Evolutionary conservation across 2,888 invertebrate species (phyloP).

Genomic region (Trichogramma evanescens): DNA sequence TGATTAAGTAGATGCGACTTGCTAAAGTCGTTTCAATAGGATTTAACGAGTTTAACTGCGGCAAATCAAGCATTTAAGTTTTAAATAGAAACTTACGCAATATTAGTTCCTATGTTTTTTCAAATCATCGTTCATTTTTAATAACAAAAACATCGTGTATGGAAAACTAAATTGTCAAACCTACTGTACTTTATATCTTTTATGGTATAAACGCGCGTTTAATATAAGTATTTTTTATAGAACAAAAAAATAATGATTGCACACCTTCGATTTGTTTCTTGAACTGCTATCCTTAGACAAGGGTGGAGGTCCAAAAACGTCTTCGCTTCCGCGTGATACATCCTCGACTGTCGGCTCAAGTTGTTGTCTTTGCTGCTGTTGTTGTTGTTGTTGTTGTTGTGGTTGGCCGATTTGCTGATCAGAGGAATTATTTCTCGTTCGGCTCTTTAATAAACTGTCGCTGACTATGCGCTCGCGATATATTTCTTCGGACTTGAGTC

Average conservation of each 20-base stretch:
- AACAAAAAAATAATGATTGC: neutral
- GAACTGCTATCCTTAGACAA: conserved; percentile 32
- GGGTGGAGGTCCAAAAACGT: conserved; percentile 41
- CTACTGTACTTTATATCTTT: too few species aligned
- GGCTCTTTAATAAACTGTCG: conserved; percentile 33
- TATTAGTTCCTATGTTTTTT: too few species aligned
- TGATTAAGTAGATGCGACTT: conserved; percentile 32
- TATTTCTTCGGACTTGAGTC: conserved; percentile 36
- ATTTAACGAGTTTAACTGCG: too few species aligned
- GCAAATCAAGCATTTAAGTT: too few species aligned
- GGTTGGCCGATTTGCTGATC: neutral
- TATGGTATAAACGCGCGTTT: neutral
- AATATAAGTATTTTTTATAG: neutral
- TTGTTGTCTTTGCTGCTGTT: neutral
- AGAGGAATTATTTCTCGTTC: conserved; percentile 11
- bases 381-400: neutral
- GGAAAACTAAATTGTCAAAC: too few species aligned
- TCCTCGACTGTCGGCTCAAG: conserved; percentile 1
- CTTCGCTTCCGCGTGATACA: conserved; percentile 15
- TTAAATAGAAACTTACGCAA: too few species aligned
- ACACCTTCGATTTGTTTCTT: conserved; percentile 33
- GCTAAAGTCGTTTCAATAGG: neutral
- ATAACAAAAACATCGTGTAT: too few species aligned
- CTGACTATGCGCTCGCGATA: conserved; percentile 35
- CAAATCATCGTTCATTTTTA: too few species aligned